Conservation (phyloP, 2,113 vertebrate genomes). For the Loxodonta africana region DNA sequence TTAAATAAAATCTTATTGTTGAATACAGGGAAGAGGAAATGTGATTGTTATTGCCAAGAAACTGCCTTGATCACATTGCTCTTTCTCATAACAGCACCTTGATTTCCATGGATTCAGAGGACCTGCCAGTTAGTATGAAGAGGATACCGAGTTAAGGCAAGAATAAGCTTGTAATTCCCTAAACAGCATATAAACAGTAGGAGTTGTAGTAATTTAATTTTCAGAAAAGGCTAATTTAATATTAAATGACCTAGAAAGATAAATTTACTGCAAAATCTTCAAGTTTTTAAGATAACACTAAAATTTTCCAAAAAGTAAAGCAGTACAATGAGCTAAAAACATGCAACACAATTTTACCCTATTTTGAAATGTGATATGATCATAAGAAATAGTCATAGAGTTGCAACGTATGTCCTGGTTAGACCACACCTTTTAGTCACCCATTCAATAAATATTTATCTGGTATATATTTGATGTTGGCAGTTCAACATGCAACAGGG, state of each 20-base stretch:
- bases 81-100: background rate
- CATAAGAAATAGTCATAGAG: background rate
- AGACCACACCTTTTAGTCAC: background rate
- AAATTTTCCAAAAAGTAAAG: slow-evolving; percentile 17
- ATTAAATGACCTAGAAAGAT: slow-evolving; percentile 3
- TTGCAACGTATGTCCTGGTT: background rate
- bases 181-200: slow-evolving; percentile 5
- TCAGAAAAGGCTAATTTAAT: slow-evolving; percentile 36
- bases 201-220: background rate
- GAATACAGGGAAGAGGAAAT: background rate
- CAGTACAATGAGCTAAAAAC: background rate
- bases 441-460: background rate
- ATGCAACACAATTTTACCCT: background rate
- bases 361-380: background rate
- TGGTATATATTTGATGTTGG: background rate
- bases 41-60: background rate
- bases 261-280: slow-evolving; percentile 46
- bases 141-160: background rate
- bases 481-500: background rate
- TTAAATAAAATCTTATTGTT: background rate
- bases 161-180: slow-evolving; percentile 10
- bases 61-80: background rate
- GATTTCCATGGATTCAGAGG: background rate
- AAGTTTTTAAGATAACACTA: slow-evolving; percentile 15
- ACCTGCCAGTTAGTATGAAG: background rate